Conservation (phyloP, 1,140 invertebrate species). For the Drosophila pallidifrons region DNA sequence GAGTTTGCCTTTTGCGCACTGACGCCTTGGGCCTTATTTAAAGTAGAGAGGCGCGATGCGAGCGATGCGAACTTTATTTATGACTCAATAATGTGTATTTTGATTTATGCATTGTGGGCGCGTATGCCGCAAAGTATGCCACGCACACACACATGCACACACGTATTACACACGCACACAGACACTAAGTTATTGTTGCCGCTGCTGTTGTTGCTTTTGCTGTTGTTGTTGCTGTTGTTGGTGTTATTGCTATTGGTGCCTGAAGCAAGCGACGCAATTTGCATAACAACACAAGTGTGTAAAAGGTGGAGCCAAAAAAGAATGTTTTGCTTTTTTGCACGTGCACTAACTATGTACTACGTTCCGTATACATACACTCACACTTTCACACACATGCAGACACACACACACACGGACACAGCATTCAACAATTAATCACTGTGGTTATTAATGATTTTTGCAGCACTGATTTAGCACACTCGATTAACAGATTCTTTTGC, state of each 20-base stretch:
- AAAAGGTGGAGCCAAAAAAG: constrained; percentile 7
- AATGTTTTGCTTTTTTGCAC: constrained; percentile 42
- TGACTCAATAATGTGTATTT: constrained; percentile 83
- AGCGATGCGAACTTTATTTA: constrained; percentile 77
- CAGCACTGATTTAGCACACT: constrained; percentile 39
- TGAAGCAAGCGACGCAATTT: constrained; percentile 62
- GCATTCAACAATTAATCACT: constrained; percentile 51
- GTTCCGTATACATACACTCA: constrained; percentile 23
- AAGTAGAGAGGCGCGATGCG: constrained; percentile 62
- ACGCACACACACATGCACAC: constrained; percentile 21
- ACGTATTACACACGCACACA: constrained; percentile 27
- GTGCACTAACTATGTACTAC: constrained; percentile 33
- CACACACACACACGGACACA: constrained; percentile 1
- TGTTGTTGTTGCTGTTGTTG: constrained; percentile 62
- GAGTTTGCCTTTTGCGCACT: constrained; percentile 13
- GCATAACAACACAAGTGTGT: constrained; percentile 68
- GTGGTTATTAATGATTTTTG: constrained; percentile 33
- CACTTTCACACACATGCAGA: not conserved
- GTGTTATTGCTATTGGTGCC: constrained; percentile 65
- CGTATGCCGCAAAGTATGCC: constrained; percentile 53
- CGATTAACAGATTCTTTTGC: constrained; percentile 21
- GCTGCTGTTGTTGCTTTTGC: constrained; percentile 63
- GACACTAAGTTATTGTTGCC: constrained; percentile 58
- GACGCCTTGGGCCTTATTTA: constrained; percentile 71
- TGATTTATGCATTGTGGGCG: constrained; percentile 81